These are phyloP conservation scores for Erpobdella octoculata DNA, from an alignment of 2,888 invertebrate genomes.

Conservation along the genomic window DNA sequence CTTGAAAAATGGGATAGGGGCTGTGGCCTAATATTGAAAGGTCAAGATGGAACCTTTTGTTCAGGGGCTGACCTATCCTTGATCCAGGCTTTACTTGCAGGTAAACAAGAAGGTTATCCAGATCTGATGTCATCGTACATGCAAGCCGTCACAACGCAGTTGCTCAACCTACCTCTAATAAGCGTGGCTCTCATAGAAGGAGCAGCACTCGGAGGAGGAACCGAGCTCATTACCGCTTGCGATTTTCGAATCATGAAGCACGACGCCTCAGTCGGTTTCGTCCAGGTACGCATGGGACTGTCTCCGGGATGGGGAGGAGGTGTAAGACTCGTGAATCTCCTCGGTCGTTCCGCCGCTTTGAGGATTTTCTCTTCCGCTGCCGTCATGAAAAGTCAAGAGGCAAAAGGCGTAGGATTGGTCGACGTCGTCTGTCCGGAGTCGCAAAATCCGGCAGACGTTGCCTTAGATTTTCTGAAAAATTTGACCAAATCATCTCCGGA, in stretches of 20 bases:
- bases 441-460: constrained; percentile 40
- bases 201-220: constrained; percentile 57
- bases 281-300: constrained; percentile 55
- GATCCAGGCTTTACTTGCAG: constrained; percentile 40
- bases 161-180: constrained; percentile 54
- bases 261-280: constrained; percentile 52
- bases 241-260: constrained; percentile 54
- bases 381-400: constrained; percentile 48
- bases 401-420: constrained; percentile 51
- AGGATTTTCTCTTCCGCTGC: constrained; percentile 48
- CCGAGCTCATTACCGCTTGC: constrained; percentile 55
- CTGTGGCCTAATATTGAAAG: constrained; percentile 54
- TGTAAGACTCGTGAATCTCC: constrained; percentile 49
- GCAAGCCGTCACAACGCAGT: constrained; percentile 51
- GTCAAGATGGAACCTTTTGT: constrained; percentile 55
- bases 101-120: constrained; percentile 46
- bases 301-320: constrained; percentile 57
- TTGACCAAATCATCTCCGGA: constrained; percentile 40
- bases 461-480: constrained; percentile 47
- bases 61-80: constrained; percentile 55
- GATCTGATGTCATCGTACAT: constrained; percentile 53
- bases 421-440: constrained; percentile 46
- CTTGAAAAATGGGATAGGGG: constrained; percentile 53
- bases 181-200: constrained; percentile 55
- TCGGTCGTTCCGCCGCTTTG: constrained; percentile 53